Evolutionary conservation across 2,797 vertebrate species (phyloP).

Genomic region (Sebastes aleutianus): DNA sequence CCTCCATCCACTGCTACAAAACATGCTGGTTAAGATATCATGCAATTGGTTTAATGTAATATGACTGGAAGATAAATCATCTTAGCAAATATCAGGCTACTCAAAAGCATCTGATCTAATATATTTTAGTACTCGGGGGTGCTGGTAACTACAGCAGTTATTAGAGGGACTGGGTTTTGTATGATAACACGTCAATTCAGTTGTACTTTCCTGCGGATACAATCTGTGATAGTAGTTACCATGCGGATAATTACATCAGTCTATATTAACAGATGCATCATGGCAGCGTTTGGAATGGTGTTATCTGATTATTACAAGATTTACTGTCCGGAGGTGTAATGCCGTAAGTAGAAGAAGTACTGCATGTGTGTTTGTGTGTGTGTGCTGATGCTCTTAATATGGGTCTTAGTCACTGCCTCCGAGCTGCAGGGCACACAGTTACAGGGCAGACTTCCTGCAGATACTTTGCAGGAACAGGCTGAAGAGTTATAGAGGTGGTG

Average conservation of each 20-base stretch:
- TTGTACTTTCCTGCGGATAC: not conserved
- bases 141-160: not conserved
- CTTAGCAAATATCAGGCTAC: not conserved
- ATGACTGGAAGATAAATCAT: slow-evolving; percentile 4
- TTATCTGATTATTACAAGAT: not conserved
- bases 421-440: not conserved
- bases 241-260: not conserved
- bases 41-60: not conserved
- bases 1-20: not conserved
- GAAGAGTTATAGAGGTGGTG: not conserved
- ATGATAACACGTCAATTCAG: not conserved
- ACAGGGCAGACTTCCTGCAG: not conserved
- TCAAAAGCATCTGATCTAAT: slow-evolving; percentile 1
- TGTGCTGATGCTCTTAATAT: not conserved
- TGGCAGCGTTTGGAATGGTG: not conserved
- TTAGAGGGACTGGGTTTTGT: not conserved
- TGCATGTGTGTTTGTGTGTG: not conserved
- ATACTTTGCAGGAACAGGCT: not conserved
- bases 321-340: not conserved
- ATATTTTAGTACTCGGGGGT: not conserved
- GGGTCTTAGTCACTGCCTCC: not conserved
- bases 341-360: not conserved
- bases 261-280: not conserved
- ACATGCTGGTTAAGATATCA: not conserved
- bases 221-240: not conserved